Evolutionary conservation across 2,113 vertebrate species (phyloP).

Genomic region (Syrmaticus mikado): DNA sequence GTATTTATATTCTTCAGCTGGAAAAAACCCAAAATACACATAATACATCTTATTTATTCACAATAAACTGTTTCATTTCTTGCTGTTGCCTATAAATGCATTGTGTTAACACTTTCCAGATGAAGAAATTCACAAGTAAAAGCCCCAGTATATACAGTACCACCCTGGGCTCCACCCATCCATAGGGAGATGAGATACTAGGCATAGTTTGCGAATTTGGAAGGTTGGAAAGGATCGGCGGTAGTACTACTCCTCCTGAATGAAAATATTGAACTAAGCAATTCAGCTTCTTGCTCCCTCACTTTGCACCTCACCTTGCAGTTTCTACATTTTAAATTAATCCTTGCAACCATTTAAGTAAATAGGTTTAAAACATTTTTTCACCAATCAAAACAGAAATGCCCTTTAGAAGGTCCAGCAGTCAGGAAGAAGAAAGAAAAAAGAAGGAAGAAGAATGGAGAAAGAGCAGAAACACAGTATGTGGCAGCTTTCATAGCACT

Average conservation of each 20-base stretch:
- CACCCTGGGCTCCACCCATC: not conserved
- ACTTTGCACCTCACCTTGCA: not conserved
- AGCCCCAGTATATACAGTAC: not conserved
- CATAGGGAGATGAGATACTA: not conserved
- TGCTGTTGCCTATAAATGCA: not conserved
- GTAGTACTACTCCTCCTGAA: not conserved
- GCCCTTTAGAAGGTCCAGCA: not conserved
- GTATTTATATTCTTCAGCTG: not conserved
- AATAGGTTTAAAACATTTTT: not conserved
- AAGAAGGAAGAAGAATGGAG: not conserved
- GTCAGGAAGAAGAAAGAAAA: not conserved
- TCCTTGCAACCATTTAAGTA: not conserved
- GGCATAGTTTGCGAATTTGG: not conserved
- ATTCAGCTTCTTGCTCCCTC: not conserved
- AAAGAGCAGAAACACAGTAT: not conserved
- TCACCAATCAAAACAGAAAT: not conserved
- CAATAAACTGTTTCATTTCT: not conserved
- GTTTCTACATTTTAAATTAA: not conserved
- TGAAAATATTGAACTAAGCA: not conserved
- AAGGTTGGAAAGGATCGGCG: not conserved
- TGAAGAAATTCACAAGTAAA: not conserved
- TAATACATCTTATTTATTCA: not conserved
- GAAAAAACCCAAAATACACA: not conserved
- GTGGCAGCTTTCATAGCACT: not conserved
- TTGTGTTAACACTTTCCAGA: not conserved